phyloP scores from a whole-genome alignment of 2,113 vertebrate genomes.

The Sinocyclocheilus maitianheensis region DNA sequence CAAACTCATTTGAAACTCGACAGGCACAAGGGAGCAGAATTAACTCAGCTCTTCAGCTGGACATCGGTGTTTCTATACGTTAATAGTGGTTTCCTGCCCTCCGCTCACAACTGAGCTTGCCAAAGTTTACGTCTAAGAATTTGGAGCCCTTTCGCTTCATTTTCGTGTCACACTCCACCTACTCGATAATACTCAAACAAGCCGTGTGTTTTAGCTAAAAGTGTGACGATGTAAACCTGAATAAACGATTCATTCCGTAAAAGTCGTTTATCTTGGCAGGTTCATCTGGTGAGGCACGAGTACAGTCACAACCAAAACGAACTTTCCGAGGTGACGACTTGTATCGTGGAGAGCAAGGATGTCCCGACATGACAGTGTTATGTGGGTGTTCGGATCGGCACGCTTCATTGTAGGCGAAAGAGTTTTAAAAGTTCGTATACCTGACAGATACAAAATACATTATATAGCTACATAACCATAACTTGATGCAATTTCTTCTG shows the following conservation, averaged over 20 bases:
- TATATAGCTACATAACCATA: not conserved
- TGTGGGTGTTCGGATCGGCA: not conserved
- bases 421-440: not conserved
- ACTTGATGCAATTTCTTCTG: not conserved
- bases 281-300: not conserved
- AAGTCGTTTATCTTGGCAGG: not conserved
- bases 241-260: not conserved
- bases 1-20: constrained; percentile 38
- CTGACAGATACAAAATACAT: not conserved
- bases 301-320: not conserved
- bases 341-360: not conserved
- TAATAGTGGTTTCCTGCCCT: not conserved
- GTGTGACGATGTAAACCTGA: not conserved
- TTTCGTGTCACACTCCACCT: constrained; percentile 43
- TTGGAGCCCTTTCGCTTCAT: constrained; percentile 33
- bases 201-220: constrained; percentile 12
- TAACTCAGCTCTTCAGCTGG: not conserved
- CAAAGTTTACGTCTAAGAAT: constrained; percentile 16
- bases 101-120: not conserved
- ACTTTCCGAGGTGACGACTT: not conserved
- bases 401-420: not conserved
- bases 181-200: constrained; percentile 15
- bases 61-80: not conserved
- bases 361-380: not conserved
- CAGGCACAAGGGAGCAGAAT: not conserved